Evolutionary conservation across 2,113 vertebrate species (phyloP).

Genomic region (Trachemys scripta): DNA sequence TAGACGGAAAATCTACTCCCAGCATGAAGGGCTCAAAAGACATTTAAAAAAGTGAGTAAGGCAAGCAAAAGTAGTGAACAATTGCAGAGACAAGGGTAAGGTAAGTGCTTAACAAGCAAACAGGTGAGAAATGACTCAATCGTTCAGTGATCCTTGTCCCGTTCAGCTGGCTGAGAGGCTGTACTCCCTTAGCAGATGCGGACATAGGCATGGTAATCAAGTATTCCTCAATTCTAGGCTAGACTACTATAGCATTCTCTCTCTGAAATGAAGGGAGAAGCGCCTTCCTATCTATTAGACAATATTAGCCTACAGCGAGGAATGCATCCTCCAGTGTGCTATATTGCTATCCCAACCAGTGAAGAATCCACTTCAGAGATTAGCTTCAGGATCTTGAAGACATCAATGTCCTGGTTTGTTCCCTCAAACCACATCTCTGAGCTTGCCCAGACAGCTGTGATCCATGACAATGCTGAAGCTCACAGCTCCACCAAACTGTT

Average conservation of each 20-base stretch:
- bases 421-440: rapidly evolving
- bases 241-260: neutral
- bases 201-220: neutral
- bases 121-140: neutral
- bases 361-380: neutral
- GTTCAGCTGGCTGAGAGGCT: neutral
- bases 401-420: neutral
- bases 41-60: neutral
- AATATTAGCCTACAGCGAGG: neutral
- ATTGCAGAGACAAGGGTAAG: neutral
- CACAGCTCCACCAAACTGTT: neutral
- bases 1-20: neutral
- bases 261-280: neutral
- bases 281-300: neutral
- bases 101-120: neutral
- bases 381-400: neutral
- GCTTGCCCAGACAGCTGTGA: rapidly evolving
- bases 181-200: neutral
- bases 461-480: neutral
- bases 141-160: neutral
- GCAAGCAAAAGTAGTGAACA: neutral
- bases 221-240: neutral
- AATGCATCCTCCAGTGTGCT: neutral
- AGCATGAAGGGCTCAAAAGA: neutral
- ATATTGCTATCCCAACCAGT: neutral